Evolutionary conservation across 2,888 invertebrate species (phyloP).

Genomic region (Therioaphis trifolii): DNA sequence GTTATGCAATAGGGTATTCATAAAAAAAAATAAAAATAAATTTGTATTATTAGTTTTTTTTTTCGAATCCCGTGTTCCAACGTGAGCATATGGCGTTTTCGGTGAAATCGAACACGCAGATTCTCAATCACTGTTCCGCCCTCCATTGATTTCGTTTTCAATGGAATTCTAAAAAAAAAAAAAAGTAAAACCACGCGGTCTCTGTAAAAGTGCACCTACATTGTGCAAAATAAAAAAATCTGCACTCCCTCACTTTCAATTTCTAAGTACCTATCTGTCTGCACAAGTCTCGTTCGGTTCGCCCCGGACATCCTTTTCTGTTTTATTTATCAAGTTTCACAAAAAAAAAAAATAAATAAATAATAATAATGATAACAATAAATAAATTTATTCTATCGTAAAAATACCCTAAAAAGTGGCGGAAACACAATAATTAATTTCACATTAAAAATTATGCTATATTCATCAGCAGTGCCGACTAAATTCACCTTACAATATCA

Average conservation of each 20-base stretch:
- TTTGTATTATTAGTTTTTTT: background rate
- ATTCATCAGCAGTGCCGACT: too few species aligned
- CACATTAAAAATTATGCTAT: too few species aligned
- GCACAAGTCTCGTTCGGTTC: constrained; percentile 15
- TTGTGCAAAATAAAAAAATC: constrained; percentile 30
- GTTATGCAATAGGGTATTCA: background rate
- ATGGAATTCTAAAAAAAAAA: constrained; percentile 37
- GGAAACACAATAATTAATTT: background rate
- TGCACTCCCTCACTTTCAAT: constrained; percentile 38
- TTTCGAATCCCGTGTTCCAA: background rate
- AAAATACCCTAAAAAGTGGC: background rate
- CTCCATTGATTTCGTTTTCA: constrained; percentile 46
- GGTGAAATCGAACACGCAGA: constrained; percentile 50
- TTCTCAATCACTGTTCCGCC: constrained; percentile 12
- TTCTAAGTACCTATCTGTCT: background rate
- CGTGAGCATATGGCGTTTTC: constrained; percentile 30
- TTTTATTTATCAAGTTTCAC: background rate
- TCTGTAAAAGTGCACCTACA: background rate
- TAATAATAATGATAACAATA: background rate
- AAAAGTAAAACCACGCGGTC: background rate
- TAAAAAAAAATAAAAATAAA: constrained; percentile 11
- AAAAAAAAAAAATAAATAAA: background rate
- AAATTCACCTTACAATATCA: too few species aligned
- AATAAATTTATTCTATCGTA: too few species aligned
- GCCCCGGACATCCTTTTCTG: constrained; percentile 55